A percentile compares a stretch with the other conserved stretches of the same genome.
phyloP scores from a whole-genome alignment of 92 coral and sea anemone genomes.

The Zoanthus gigantus region DNA sequence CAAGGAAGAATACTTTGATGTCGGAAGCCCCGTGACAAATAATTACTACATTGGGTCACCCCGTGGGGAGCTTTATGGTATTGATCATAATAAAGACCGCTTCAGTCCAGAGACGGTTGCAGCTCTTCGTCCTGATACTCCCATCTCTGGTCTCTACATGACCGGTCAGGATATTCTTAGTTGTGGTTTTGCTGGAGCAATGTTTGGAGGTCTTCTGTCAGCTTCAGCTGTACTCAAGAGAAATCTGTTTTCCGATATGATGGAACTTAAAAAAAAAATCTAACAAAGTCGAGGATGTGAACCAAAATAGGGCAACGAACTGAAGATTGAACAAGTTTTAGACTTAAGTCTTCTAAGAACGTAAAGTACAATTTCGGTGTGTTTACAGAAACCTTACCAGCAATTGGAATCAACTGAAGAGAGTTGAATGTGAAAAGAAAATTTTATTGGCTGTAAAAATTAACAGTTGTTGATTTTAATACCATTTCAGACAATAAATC shows the following conservation, averaged over 20 bases:
- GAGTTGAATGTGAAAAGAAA: no score
- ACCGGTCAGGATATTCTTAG: conserved; percentile 90
- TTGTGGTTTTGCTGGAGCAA: conserved; percentile 88
- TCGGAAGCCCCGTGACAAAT: conserved; percentile 90
- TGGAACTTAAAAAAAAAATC: conserved; percentile 54
- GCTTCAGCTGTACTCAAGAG: conserved; percentile 84
- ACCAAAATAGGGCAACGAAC: background rate
- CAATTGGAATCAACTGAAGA: no score
- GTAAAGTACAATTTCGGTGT: no score
- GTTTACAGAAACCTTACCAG: no score
- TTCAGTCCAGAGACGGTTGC: conserved; percentile 78
- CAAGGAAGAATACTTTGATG: conserved; percentile 90
- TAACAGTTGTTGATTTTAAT: no score
- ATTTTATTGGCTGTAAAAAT: no score
- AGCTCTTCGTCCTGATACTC: conserved; percentile 86
- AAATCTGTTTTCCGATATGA: conserved; percentile 76
- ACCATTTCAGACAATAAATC: no score
- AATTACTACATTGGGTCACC: conserved; percentile 89
- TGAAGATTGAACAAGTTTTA: background rate
- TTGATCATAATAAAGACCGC: conserved; percentile 91
- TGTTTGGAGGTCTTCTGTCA: conserved; percentile 84
- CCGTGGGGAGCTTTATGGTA: conserved; percentile 93
- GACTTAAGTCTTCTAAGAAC: no score
- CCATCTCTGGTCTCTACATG: conserved; percentile 83
- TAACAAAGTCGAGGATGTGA: conserved; percentile 28